Percentiles rank a stretch among this genome's conserved stretches.
These are phyloP conservation scores for Mustela erminea DNA, from an alignment of 2,797 vertebrate genomes.

Conservation along the genomic window DNA sequence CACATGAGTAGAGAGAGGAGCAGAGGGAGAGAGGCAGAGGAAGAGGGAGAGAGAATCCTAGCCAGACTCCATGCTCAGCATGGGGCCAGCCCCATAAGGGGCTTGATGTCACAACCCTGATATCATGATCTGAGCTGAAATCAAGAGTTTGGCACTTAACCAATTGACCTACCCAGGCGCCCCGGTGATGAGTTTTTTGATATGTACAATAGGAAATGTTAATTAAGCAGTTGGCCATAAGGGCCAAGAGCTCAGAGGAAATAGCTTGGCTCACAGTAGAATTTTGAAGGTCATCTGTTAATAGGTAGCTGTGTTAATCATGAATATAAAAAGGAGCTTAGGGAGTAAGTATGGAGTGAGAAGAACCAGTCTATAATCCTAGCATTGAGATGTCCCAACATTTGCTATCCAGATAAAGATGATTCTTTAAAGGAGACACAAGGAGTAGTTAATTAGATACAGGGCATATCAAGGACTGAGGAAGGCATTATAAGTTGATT, in stretches of 20 bases:
- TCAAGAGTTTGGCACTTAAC: neutral
- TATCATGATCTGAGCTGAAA: neutral
- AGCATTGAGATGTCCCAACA: neutral
- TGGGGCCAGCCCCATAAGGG: neutral
- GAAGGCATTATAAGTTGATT: neutral
- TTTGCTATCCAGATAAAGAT: neutral
- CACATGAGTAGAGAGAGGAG: neutral
- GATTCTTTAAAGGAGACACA: neutral
- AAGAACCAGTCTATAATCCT: neutral
- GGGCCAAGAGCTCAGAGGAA: neutral
- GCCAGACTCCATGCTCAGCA: neutral
- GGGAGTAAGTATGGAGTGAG: neutral
- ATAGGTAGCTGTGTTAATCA: neutral
- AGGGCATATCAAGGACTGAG: neutral
- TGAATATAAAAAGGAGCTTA: neutral
- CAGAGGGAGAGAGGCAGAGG: neutral
- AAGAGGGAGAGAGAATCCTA: neutral
- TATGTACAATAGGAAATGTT: neutral
- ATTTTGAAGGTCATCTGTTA: neutral
- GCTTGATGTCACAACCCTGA: neutral
- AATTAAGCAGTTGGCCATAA: slow-evolving; percentile 23
- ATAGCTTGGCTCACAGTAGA: neutral
- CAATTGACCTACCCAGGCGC: neutral
- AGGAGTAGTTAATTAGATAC: neutral
- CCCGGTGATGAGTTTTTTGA: neutral